Conservation (phyloP, 2,113 vertebrate species). For the Hippocampus guttulatus region DNA sequence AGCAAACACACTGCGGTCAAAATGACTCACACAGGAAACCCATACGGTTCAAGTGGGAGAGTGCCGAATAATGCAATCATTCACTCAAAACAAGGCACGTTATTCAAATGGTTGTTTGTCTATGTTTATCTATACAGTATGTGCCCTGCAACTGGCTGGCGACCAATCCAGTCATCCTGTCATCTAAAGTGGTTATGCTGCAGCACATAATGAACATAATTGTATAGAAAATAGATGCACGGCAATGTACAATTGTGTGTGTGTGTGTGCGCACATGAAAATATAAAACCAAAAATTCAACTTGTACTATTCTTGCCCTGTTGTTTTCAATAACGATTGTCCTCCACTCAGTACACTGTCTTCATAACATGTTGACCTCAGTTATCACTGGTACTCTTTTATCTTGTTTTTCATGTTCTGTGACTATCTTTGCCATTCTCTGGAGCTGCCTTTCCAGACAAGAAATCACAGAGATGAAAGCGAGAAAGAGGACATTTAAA, state of each 20-base stretch:
- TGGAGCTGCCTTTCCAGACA: slow-evolving; percentile 39
- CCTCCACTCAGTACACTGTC: background rate
- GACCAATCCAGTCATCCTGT: background rate
- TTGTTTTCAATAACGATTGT: background rate
- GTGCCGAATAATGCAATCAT: slow-evolving; percentile 14
- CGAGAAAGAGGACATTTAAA: slow-evolving; percentile 36
- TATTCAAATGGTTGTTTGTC: background rate
- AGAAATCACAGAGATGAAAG: slow-evolving; percentile 56
- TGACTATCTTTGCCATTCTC: slow-evolving; percentile 45
- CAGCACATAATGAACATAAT: background rate
- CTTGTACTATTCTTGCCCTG: background rate
- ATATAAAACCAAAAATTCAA: too few species aligned
- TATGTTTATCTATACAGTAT: background rate
- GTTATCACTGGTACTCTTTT: background rate
- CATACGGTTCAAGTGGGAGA: slow-evolving; percentile 19
- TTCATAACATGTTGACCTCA: background rate
- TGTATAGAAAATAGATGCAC: background rate
- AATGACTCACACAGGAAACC: slow-evolving; percentile 42
- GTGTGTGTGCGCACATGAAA: too few species aligned
- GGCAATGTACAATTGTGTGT: background rate
- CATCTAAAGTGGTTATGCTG: background rate
- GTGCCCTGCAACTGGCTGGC: background rate
- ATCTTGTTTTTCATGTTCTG: slow-evolving; percentile 17
- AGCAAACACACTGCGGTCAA: slow-evolving; percentile 55
- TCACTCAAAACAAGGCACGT: slow-evolving; percentile 11